Evolutionary conservation across 2,888 invertebrate species (phyloP), one percentile per base, ranked within the genome.

Genomic region (Coelopa pilipes): DNA sequence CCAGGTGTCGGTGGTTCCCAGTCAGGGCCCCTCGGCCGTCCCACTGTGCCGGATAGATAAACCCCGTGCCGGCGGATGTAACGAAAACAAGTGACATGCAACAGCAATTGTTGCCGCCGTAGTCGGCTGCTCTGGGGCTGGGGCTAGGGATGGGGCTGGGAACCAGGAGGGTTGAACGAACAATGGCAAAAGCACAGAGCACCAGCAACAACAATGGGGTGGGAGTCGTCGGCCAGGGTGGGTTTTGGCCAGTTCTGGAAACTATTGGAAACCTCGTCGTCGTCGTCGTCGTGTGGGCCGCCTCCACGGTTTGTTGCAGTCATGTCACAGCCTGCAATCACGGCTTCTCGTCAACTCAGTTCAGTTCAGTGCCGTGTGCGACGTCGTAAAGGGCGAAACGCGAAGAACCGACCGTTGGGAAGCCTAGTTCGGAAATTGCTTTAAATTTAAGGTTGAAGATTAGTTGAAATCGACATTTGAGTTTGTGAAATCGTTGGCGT

Each of bases 291-390:
- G 12, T 21, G 17, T 24, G 19, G 55, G 19, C 1, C 34, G 34
- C 34, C 2, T 2, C 2, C 34, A 34, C 34, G 34, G n/a, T n/a
- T n/a, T n/a, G n/a, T n/a, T n/a, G n/a, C n/a, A 21, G 19, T 59
- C 12, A 10, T 34, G 62, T 62, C 34, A 11, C 13, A 34, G 34
- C 12, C 21, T n/a, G 9, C n/a, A 34, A 62, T 13, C 74, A 47
- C 65, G 34, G 7, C 34, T 34, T 34, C 34, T 34, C 34, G n/a
- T n/a, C n/a, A n/a, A n/a, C 34, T 34, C 55, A 19, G 49, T 75
- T 79, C 75, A 80, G 80, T 80, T 75, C 77, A 70, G 72, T 67
- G 74, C 77, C 72, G 72, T 67, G 74, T 24, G 60, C 76, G 73
- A 73, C 72, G 72, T 72, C 76, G 70, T 75, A 74, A 75, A 76